Evolutionary conservation across 1,140 invertebrate genomes (phyloP).

Genomic region (Atta colombica): DNA sequence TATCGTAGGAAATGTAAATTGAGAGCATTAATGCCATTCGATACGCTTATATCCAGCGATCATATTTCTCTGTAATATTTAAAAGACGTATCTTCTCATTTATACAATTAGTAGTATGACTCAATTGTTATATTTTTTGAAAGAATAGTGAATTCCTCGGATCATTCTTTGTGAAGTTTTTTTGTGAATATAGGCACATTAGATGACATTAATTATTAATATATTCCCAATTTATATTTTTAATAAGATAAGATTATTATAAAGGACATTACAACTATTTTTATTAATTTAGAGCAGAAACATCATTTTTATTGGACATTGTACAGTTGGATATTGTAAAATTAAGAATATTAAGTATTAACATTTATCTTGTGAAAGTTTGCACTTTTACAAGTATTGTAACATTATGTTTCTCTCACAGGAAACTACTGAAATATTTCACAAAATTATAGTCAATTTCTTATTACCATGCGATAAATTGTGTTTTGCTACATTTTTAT

Average conservation of each 20-base stretch:
- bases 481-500: slow-evolving; percentile 29
- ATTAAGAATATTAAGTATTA: slow-evolving; percentile 17
- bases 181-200: neutral
- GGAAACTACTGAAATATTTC: slow-evolving; percentile 20
- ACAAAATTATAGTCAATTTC: slow-evolving; percentile 11
- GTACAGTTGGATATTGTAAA: neutral
- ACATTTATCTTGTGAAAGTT: slow-evolving; percentile 23
- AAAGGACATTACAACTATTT: neutral
- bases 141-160: neutral
- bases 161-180: neutral
- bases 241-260: neutral
- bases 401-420: neutral
- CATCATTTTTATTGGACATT: neutral
- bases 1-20: neutral
- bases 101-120: neutral
- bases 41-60: neutral
- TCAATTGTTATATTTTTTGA: neutral
- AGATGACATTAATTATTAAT: neutral
- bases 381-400: slow-evolving; percentile 1
- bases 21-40: neutral
- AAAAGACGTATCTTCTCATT: neutral
- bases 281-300: slow-evolving; percentile 14
- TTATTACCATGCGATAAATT: slow-evolving; percentile 32
- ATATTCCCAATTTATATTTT: neutral
- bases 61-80: slow-evolving; percentile 12